These are phyloP conservation scores for Drosophila sp. DNA, from an alignment of 1,140 invertebrate species.

Conservation along the genomic window DNA sequence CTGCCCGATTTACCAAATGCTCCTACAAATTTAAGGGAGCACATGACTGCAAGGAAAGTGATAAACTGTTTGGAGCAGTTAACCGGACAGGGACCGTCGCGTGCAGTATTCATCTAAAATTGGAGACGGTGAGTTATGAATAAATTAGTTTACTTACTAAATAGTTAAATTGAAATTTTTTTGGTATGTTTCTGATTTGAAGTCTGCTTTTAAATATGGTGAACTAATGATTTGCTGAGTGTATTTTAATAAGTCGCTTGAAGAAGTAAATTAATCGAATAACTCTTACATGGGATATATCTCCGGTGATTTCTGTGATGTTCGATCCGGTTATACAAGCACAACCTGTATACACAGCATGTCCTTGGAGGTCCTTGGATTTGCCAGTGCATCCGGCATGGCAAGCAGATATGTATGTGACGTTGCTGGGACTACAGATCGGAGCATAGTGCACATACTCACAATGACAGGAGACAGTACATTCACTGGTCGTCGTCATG, in stretches of 20 bases:
- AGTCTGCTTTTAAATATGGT: no score
- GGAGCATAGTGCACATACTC: slow-evolving; percentile 89
- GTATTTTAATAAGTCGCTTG: no score
- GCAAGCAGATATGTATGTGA: slow-evolving; percentile 89
- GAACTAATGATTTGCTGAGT: no score
- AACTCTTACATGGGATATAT: slow-evolving; percentile 21
- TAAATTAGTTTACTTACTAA: no score
- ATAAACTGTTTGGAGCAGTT: slow-evolving; percentile 88
- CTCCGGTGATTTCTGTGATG: background rate
- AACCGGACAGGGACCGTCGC: slow-evolving; percentile 87
- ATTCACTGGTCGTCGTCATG: slow-evolving; percentile 66
- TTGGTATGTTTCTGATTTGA: no score
- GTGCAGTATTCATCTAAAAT: slow-evolving; percentile 42
- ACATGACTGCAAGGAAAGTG: slow-evolving; percentile 88
- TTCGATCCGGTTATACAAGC: slow-evolving; percentile 30
- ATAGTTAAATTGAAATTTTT: no score
- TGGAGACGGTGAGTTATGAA: no score
- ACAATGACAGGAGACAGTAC: slow-evolving; percentile 88
- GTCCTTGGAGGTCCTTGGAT: slow-evolving; percentile 62
- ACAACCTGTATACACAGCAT: slow-evolving; percentile 68
- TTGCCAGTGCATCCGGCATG: slow-evolving; percentile 88
- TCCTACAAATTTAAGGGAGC: slow-evolving; percentile 88
- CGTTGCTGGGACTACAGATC: slow-evolving; percentile 87
- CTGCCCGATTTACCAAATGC: slow-evolving; percentile 88
- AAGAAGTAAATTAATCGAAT: no score